phyloP scores from a whole-genome alignment of 1,140 invertebrate genomes.

The Drosophila miranda region DNA sequence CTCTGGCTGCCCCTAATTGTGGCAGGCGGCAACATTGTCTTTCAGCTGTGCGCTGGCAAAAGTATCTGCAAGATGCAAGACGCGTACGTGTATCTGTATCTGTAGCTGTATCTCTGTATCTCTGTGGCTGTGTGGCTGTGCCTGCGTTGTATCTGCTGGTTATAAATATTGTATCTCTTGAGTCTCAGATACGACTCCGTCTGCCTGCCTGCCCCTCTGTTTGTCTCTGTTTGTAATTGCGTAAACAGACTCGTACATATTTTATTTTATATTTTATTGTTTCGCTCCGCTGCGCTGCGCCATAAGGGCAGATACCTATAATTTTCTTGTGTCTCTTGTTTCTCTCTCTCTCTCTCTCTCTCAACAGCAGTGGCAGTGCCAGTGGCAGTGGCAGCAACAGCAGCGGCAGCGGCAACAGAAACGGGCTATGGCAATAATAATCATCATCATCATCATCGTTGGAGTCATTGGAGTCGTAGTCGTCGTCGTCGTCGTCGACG shows the following conservation, averaged over 20 bases:
- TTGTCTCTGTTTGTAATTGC: conserved; percentile 75
- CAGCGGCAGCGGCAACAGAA: conserved; percentile 35
- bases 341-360: no score
- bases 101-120: conserved; percentile 34
- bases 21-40: conserved; percentile 28
- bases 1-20: conserved; percentile 61
- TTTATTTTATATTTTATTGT: conserved; percentile 82
- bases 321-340: conserved; percentile 78
- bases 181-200: conserved; percentile 20
- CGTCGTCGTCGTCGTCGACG: conserved; percentile 28
- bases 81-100: conserved; percentile 8
- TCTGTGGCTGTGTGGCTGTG: conserved; percentile 17
- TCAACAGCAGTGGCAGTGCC: conserved; percentile 7
- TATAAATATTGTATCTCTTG: conserved; percentile 73
- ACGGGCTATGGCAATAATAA: conserved; percentile 47
- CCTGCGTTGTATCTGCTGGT: conserved; percentile 45
- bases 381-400: conserved; percentile 19
- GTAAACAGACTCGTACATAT: conserved; percentile 79
- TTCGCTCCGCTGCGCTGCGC: conserved; percentile 80
- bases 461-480: neutral
- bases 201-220: neutral
- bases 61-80: conserved; percentile 66
- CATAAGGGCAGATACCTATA: conserved; percentile 82
- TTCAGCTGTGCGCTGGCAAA: conserved; percentile 16
- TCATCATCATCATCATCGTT: conserved; percentile 37